Evolutionary conservation across 2,888 invertebrate species (phyloP).

Genomic region (Scaptomyza caliginosa): DNA sequence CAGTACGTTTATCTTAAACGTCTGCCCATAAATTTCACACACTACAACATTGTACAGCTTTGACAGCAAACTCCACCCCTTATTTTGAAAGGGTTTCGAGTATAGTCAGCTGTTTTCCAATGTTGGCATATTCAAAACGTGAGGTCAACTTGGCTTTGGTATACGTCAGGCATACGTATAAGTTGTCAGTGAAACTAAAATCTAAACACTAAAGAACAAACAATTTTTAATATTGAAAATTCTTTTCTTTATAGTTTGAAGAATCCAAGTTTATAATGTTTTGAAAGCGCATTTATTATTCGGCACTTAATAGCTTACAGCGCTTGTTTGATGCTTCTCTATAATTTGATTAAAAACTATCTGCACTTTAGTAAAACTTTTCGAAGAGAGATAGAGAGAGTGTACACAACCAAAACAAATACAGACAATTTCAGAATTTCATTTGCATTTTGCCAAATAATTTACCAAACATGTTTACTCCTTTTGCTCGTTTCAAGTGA

Average conservation of each 20-base stretch:
- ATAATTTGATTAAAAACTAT: conserved; percentile 30
- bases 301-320: background rate
- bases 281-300: background rate
- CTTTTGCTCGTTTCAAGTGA: conserved; percentile 14
- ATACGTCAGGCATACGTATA: background rate
- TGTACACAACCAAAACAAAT: conserved; percentile 14
- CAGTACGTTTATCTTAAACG: conserved; percentile 74
- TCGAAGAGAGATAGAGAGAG: background rate
- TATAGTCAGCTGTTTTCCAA: conserved; percentile 34
- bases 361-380: background rate
- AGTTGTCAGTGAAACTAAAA: conserved; percentile 1
- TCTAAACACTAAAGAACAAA: no score
- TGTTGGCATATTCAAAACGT: conserved; percentile 31
- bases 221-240: no score
- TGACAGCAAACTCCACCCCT: conserved; percentile 38
- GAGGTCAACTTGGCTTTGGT: conserved; percentile 6
- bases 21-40: conserved; percentile 69
- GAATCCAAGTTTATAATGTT: background rate
- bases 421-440: conserved; percentile 29
- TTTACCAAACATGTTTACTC: conserved; percentile 52
- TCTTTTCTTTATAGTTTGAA: no score
- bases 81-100: conserved; percentile 35
- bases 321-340: background rate
- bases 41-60: conserved; percentile 74
- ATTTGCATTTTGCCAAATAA: conserved; percentile 60